These are phyloP conservation scores for Epizoanthus scotinus DNA, from an alignment of 92 coral and sea anemone species.

Conservation along the genomic window DNA sequence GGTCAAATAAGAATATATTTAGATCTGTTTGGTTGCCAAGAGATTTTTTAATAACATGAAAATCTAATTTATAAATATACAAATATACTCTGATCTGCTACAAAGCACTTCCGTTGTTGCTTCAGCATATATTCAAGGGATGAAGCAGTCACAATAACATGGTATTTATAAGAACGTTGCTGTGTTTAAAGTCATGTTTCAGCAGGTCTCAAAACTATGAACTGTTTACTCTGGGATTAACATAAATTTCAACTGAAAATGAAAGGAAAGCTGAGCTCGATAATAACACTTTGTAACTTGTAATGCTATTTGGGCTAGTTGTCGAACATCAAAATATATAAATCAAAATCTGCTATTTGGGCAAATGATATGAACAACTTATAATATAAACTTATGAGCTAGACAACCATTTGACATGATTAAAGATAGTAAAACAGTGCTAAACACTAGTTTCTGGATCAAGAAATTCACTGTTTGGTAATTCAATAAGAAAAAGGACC, in stretches of 20 bases:
- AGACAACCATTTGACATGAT: no score
- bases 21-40: not conserved
- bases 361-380: not conserved
- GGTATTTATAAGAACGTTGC: not conserved
- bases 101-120: not conserved
- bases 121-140: not conserved
- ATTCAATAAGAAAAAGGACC: no score
- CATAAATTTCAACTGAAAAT: not conserved
- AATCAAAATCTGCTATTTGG: no score
- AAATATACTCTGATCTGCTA: not conserved
- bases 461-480: no score
- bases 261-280: constrained; percentile 32
- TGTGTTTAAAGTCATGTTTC: constrained; percentile 24
- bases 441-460: no score
- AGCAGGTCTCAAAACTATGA: constrained; percentile 37
- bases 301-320: no score
- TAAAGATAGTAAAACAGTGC: no score
- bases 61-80: not conserved
- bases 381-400: no score
- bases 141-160: no score
- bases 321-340: no score
- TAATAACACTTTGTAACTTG: not conserved
- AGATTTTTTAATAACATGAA: not conserved
- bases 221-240: not conserved
- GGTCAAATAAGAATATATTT: not conserved